Percentiles rank a stretch among this genome's conserved stretches.
phyloP scores from a whole-genome alignment of 2,797 vertebrate genomes.

The Parambassis ranga region DNA sequence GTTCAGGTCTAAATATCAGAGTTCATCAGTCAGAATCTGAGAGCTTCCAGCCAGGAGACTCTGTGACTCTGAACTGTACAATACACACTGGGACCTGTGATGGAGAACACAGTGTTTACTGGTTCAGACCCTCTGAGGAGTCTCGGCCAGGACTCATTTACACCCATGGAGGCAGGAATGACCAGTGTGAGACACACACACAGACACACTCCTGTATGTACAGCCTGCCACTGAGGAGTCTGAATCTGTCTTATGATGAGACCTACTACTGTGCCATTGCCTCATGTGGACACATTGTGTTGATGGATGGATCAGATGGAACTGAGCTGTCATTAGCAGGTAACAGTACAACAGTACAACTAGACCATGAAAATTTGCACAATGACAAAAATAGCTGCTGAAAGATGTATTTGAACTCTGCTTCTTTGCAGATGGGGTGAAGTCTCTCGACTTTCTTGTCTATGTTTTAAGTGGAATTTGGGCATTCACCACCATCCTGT shows the following conservation, averaged over 20 bases:
- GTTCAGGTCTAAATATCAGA: neutral
- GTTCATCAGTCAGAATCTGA: conserved; percentile 23
- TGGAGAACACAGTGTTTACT: conserved; percentile 49
- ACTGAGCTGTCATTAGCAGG: too few species aligned
- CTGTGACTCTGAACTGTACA: conserved; percentile 31
- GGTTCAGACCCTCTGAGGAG: conserved; percentile 40
- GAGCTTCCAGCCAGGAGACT: neutral
- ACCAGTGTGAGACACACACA: conserved; percentile 30
- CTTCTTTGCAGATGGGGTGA: too few species aligned
- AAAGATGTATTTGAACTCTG: too few species aligned
- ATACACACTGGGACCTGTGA: conserved; percentile 41
- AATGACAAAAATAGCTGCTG: too few species aligned
- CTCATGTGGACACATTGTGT: conserved; percentile 53
- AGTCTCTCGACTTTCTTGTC: too few species aligned
- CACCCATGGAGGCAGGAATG: conserved; percentile 11
- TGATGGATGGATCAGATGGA: too few species aligned
- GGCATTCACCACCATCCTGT: too few species aligned
- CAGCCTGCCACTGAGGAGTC: conserved; percentile 7
- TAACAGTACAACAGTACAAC: too few species aligned
- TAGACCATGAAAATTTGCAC: too few species aligned
- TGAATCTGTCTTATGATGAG: conserved; percentile 15
- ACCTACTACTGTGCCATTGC: conserved; percentile 55
- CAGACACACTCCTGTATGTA: conserved; percentile 37
- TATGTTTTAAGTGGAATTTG: too few species aligned
- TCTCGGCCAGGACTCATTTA: conserved; percentile 47